Conservation (phyloP, 2,888 invertebrate genomes). For the Gastrophysa polygoni region DNA sequence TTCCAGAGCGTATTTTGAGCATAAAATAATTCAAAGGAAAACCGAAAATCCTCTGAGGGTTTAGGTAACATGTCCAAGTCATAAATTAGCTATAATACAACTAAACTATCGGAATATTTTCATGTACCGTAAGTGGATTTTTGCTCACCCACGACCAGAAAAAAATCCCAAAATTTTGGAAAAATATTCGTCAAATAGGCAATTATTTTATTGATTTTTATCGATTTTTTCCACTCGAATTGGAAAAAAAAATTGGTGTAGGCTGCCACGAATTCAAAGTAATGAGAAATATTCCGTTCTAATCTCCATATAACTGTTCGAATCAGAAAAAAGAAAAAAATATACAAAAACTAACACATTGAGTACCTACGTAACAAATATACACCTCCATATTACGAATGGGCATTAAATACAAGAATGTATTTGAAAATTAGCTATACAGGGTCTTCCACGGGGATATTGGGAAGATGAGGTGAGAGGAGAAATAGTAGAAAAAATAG, state of each 20-base stretch:
- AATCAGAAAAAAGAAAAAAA: not conserved
- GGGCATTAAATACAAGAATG: too few species aligned
- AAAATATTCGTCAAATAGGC: not conserved
- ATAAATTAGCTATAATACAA: slow-evolving; percentile 6
- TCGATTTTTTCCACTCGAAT: too few species aligned
- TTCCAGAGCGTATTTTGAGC: slow-evolving; percentile 42
- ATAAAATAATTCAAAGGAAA: slow-evolving; percentile 31
- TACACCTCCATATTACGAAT: not conserved
- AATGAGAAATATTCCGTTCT: not conserved
- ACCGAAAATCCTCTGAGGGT: not conserved
- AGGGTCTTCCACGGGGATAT: too few species aligned
- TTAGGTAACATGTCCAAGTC: slow-evolving; percentile 3
- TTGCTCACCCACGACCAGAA: too few species aligned
- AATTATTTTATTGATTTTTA: too few species aligned
- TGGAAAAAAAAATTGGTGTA: too few species aligned
- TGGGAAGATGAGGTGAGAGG: too few species aligned
- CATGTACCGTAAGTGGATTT: not conserved
- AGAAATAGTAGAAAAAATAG: too few species aligned
- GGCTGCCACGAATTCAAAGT: too few species aligned
- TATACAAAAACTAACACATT: slow-evolving; percentile 1
- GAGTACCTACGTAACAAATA: slow-evolving; percentile 15
- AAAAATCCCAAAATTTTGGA: too few species aligned
- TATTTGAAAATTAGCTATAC: too few species aligned
- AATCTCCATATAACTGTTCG: slow-evolving; percentile 21
- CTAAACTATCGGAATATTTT: slow-evolving; percentile 1